Percentiles rank a stretch among this genome's conserved stretches.
phyloP scores from a whole-genome alignment of 2,113 vertebrate species.

The Percopsis transmontana region DNA sequence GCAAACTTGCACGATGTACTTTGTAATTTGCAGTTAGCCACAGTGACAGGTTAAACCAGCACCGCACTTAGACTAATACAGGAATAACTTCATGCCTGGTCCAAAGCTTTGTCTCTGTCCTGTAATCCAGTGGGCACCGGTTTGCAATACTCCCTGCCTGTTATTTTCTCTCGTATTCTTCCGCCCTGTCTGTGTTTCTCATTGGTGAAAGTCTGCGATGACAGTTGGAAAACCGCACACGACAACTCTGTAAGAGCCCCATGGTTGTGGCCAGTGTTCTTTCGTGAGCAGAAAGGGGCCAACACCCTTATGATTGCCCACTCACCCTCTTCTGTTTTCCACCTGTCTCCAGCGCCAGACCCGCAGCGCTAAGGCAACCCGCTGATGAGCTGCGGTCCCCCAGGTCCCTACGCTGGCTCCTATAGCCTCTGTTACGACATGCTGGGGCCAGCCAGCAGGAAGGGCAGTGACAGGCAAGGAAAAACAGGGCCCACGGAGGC shows the following conservation, averaged over 20 bases:
- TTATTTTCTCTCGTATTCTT: constrained; percentile 26
- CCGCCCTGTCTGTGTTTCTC: constrained; percentile 62
- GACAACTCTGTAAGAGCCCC: constrained; percentile 67
- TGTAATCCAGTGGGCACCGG: constrained; percentile 29
- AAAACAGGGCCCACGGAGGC: constrained; percentile 13
- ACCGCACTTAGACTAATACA: constrained; percentile 32
- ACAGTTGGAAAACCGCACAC: constrained; percentile 66
- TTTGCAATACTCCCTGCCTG: constrained; percentile 24
- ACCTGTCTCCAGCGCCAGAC: constrained; percentile 73
- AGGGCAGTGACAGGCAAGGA: constrained; percentile 45
- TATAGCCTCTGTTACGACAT: constrained; percentile 28
- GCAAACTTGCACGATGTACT: constrained; percentile 33
- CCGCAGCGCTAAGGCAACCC: constrained; percentile 56
- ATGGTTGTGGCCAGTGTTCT: constrained; percentile 59
- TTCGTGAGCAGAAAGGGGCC: constrained; percentile 60
- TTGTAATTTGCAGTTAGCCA: constrained; percentile 34
- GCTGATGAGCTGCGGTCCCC: constrained; percentile 64
- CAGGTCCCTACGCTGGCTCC: constrained; percentile 51
- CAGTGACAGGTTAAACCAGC: constrained; percentile 43
- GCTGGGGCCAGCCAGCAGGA: constrained; percentile 33
- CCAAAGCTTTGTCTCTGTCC: constrained; percentile 17
- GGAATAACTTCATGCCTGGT: not conserved
- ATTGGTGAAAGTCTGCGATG: constrained; percentile 61
- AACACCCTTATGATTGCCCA: constrained; percentile 70
- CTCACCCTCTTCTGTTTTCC: constrained; percentile 72